Conservation (phyloP, 2,113 vertebrate genomes). For the Pterocles gutturalis region DNA sequence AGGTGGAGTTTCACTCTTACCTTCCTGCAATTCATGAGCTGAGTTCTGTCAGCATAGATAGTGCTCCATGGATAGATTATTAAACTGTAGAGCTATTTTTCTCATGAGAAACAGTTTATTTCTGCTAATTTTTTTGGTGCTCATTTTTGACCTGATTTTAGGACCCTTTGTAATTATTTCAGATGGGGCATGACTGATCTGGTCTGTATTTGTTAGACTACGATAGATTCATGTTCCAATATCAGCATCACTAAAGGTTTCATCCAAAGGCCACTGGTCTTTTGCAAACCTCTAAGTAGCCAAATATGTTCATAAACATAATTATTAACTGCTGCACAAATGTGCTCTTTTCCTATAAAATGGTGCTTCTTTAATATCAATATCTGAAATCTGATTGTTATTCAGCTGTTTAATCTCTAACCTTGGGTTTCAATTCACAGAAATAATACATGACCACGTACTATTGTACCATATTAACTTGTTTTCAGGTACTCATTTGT, state of each 20-base stretch:
- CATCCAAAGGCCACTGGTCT: background rate
- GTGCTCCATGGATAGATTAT: background rate
- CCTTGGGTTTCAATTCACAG: background rate
- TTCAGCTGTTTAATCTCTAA: background rate
- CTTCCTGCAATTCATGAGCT: background rate
- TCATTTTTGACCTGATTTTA: background rate
- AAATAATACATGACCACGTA: background rate
- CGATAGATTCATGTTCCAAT: background rate
- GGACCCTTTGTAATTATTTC: background rate
- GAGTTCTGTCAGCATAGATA: background rate
- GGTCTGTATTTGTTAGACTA: background rate
- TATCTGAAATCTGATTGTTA: background rate
- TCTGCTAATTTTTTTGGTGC: background rate
- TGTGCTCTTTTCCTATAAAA: background rate
- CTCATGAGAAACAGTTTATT: background rate
- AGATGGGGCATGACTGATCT: background rate
- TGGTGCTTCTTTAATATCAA: background rate
- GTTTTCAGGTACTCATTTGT: background rate
- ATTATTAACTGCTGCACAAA: background rate
- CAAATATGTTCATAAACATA: background rate
- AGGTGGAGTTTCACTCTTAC: background rate
- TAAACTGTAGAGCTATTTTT: background rate
- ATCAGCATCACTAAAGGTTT: background rate
- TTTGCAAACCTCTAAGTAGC: background rate
- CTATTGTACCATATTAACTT: background rate